Conservation (phyloP, 2,888 invertebrate genomes). For the Gortyna flavago region DNA sequence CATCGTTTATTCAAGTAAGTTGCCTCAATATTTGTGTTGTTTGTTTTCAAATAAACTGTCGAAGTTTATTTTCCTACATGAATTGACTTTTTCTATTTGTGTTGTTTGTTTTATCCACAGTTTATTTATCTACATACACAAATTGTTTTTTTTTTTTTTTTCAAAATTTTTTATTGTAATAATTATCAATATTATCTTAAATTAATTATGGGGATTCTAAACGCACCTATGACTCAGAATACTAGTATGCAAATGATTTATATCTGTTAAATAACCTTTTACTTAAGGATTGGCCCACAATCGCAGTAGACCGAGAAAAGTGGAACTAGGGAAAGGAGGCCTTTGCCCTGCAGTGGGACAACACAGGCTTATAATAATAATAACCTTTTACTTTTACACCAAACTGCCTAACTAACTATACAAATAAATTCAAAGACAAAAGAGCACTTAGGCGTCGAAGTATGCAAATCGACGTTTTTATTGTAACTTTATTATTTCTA, state of each 20-base stretch:
- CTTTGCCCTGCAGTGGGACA: too few relatives aligned
- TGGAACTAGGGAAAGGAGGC: too few relatives aligned
- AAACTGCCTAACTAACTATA: neutral
- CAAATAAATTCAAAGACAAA: neutral
- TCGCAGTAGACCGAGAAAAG: too few relatives aligned
- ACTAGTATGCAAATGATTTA: slow-evolving; percentile 8
- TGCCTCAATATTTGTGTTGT: neutral
- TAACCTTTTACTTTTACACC: neutral
- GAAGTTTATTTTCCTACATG: neutral
- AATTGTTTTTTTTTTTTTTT: neutral
- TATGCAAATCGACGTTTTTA: slow-evolving; percentile 1
- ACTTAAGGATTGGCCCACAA: too few relatives aligned
- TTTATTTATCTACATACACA: neutral
- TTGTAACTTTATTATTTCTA: neutral
- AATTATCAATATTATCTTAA: too few relatives aligned
- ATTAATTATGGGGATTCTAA: neutral
- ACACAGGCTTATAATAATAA: too few relatives aligned
- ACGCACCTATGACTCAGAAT: neutral
- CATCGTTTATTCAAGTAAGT: slow-evolving; percentile 86
- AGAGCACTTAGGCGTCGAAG: neutral
- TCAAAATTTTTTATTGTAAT: too few relatives aligned
- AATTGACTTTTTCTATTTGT: neutral
- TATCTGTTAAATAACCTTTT: too few relatives aligned
- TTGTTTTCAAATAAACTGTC: neutral
- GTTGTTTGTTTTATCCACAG: neutral